These are phyloP conservation scores for Cryptocheilus praepositus DNA, from an alignment of 2,888 invertebrate species.

Conservation along the genomic window DNA sequence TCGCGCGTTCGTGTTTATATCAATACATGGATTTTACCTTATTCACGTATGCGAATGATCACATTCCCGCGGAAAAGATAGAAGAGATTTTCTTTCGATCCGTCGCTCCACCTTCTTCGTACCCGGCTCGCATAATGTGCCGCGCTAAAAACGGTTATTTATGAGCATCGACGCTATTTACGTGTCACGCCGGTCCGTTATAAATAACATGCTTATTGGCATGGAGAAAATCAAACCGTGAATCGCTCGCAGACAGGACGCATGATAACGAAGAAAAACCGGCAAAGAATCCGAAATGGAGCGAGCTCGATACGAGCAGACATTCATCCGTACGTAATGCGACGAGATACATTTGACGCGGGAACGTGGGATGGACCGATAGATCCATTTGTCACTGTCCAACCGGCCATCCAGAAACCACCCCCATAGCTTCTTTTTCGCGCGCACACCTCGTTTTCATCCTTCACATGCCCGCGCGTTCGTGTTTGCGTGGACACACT, in stretches of 20 bases:
- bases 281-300: slow-evolving; percentile 42
- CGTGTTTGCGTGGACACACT: slow-evolving; percentile 11
- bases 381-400: slow-evolving; percentile 58
- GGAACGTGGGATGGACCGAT: slow-evolving; percentile 33
- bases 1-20: too few relatives aligned
- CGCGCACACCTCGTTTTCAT: slow-evolving; percentile 1
- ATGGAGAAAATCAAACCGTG: not conserved
- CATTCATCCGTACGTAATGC: slow-evolving; percentile 47
- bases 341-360: slow-evolving; percentile 48
- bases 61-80: too few relatives aligned
- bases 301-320: slow-evolving; percentile 41
- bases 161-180: too few relatives aligned
- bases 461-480: not conserved
- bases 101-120: too few relatives aligned
- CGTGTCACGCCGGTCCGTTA: slow-evolving; percentile 20
- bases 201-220: slow-evolving; percentile 50
- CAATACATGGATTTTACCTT: too few relatives aligned
- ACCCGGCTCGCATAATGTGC: too few relatives aligned
- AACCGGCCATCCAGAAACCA: slow-evolving; percentile 14
- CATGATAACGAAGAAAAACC: slow-evolving; percentile 44
- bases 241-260: not conserved
- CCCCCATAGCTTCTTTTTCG: not conserved
- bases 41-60: too few relatives aligned
- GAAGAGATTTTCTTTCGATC: too few relatives aligned
- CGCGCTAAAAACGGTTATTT: too few relatives aligned